Percentiles rank a stretch among this genome's conserved stretches.
Evolutionary conservation across 1,140 invertebrate genomes (phyloP).

Genomic region (Drosophila albomicans): DNA sequence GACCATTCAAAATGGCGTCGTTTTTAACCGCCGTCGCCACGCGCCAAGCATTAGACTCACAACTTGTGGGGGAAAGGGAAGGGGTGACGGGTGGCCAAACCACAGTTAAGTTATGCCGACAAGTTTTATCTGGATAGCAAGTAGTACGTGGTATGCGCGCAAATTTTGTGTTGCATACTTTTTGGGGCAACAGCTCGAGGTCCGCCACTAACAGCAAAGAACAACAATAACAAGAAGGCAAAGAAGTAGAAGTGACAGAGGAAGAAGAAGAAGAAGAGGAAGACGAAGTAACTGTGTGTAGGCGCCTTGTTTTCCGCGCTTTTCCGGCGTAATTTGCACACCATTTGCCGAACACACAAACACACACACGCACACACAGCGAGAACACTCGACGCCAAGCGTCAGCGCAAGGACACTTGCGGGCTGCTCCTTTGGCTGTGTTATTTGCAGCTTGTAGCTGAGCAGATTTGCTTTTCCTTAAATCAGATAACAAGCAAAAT

Average conservation of each 20-base stretch:
- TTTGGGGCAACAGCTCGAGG: conserved; percentile 33
- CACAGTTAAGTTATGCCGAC: conserved; percentile 64
- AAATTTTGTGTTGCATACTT: conserved; percentile 58
- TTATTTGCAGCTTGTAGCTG: conserved; percentile 31
- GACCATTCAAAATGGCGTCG: conserved; percentile 66
- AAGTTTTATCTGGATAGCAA: conserved; percentile 49
- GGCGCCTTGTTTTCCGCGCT: conserved; percentile 51
- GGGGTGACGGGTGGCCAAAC: conserved; percentile 18
- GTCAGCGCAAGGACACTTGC: conserved; percentile 48
- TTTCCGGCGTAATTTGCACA: conserved; percentile 77
- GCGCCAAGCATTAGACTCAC: conserved; percentile 56
- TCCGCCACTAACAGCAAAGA: background rate
- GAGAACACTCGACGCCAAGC: conserved; percentile 28
- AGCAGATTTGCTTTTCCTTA: conserved; percentile 38
- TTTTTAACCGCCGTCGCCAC: conserved; percentile 63
- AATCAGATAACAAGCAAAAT: conserved; percentile 56
- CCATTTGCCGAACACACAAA: conserved; percentile 59
- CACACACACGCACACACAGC: conserved; percentile 17
- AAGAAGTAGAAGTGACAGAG: background rate
- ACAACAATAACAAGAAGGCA: conserved; percentile 4
- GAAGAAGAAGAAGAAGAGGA: background rate
- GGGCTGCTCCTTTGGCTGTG: conserved; percentile 26
- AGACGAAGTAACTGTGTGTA: conserved; percentile 12
- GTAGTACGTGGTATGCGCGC: conserved; percentile 36
- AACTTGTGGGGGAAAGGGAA: background rate